Evolutionary conservation across 1,140 invertebrate species (phyloP).

Genomic region (Babylonia areolata): DNA sequence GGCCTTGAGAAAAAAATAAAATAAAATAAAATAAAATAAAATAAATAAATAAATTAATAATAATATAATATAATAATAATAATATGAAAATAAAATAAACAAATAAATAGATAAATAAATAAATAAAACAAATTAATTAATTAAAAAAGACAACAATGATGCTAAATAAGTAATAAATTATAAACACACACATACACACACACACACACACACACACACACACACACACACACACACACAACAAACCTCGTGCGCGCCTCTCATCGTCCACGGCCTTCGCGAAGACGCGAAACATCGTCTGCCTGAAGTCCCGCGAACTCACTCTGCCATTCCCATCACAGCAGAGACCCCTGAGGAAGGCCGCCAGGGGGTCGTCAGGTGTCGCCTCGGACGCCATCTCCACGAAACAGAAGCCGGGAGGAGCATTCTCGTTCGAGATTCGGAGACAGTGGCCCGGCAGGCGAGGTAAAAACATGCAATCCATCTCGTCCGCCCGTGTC

Average conservation of each 20-base stretch:
- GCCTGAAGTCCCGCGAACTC: background rate
- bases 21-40: no score
- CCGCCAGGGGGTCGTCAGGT: background rate
- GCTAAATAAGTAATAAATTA: background rate
- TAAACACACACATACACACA: constrained; percentile 17
- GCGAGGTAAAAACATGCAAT: constrained; percentile 14
- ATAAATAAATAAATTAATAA: no score
- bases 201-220: constrained; percentile 21
- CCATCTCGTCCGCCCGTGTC: background rate
- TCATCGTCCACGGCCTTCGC: background rate
- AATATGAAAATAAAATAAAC: no score
- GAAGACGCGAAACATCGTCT: background rate
- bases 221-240: constrained; percentile 14
- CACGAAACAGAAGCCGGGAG: constrained; percentile 3
- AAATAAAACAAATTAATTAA: no score
- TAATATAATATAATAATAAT: no score
- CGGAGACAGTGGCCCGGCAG: background rate
- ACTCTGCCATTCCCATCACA: background rate
- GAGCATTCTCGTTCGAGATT: background rate
- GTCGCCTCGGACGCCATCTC: background rate
- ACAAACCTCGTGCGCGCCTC: background rate
- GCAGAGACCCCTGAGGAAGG: background rate
- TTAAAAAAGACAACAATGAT: no score
- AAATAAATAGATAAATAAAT: no score
- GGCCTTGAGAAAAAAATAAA: no score